A percentile compares a stretch with the other conserved stretches of the same genome.
phyloP scores from a whole-genome alignment of 2,113 vertebrate genomes.

The Cardinalis cardinalis region DNA sequence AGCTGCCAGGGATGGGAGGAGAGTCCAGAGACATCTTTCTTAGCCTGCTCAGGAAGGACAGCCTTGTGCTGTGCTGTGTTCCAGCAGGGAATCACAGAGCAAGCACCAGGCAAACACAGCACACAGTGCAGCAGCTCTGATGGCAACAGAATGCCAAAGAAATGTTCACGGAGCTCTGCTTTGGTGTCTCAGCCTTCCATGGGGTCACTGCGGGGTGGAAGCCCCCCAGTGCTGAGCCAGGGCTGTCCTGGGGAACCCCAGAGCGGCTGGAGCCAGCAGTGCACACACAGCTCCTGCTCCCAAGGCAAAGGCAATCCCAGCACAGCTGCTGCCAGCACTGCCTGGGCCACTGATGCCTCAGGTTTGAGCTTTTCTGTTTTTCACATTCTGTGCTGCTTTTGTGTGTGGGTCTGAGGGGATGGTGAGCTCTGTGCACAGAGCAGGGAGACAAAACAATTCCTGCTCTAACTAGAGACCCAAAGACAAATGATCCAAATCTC shows the following conservation, averaged over 20 bases:
- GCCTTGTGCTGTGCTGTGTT: background rate
- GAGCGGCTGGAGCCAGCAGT: background rate
- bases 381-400: background rate
- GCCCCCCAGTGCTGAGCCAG: background rate
- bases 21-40: background rate
- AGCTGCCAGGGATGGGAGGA: background rate
- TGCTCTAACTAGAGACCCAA: background rate
- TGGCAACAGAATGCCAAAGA: background rate
- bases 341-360: background rate
- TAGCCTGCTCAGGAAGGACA: background rate
- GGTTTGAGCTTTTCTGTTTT: background rate
- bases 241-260: background rate
- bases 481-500: background rate
- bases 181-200: background rate
- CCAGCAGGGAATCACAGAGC: background rate
- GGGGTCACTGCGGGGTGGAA: background rate
- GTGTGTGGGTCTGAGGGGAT: background rate
- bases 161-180: background rate
- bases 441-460: background rate
- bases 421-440: background rate
- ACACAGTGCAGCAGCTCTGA: background rate
- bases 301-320: background rate
- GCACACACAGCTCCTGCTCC: background rate
- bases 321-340: background rate
- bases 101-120: background rate